A percentile compares a stretch with the other conserved stretches of the same genome.
Conservation (phyloP, 1,140 invertebrate species). For the Meloidogyne floridensis region DNA sequence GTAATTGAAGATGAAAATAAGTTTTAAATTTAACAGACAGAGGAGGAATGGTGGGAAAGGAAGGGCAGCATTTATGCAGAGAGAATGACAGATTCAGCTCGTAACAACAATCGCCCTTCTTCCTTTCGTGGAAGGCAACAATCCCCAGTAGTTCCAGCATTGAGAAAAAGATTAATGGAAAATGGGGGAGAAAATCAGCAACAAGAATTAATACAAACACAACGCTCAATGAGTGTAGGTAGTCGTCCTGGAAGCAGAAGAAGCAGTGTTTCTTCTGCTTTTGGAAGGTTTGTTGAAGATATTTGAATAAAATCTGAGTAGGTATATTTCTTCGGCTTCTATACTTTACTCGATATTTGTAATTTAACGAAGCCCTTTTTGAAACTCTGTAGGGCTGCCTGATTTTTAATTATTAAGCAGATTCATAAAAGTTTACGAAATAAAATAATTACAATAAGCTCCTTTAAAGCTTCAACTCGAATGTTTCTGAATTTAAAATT, state of each 20-base stretch:
- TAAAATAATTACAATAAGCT: too few species aligned
- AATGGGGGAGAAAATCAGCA: neutral
- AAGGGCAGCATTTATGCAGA: constrained; percentile 24
- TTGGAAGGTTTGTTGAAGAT: neutral
- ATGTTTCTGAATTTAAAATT: too few species aligned
- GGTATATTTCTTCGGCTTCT: too few species aligned
- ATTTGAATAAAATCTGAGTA: too few species aligned
- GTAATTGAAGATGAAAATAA: too few species aligned
- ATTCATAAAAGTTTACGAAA: too few species aligned
- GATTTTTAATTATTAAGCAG: too few species aligned
- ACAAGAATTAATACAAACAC: neutral
- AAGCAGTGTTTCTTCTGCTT: neutral
- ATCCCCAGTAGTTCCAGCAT: constrained; percentile 32
- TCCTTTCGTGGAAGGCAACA: neutral
- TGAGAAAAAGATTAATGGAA: neutral
- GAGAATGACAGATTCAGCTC: neutral
- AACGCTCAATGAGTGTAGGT: neutral
- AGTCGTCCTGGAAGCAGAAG: neutral
- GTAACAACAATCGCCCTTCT: neutral
- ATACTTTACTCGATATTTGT: too few species aligned
- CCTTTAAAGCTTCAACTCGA: too few species aligned
- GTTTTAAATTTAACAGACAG: neutral
- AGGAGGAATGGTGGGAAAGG: constrained; percentile 44
- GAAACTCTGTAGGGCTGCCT: too few species aligned
- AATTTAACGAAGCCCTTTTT: too few species aligned